A percentile compares a stretch with the other conserved stretches of the same genome.
Conservation (phyloP, 2,888 invertebrate species). For the Apeira syringaria region DNA sequence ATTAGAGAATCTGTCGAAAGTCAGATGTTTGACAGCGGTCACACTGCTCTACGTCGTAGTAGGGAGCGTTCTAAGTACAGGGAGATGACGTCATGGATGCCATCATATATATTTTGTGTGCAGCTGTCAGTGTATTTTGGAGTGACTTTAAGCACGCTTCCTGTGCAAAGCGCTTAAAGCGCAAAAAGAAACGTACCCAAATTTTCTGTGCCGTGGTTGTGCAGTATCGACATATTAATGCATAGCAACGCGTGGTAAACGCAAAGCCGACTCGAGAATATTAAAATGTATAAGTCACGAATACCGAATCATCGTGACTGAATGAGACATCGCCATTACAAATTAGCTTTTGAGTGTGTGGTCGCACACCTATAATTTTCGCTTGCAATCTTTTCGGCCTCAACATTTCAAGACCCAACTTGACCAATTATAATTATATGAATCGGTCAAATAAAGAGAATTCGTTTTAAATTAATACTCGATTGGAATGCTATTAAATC, state of each 20-base stretch:
- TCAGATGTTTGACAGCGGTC: too few relatives aligned
- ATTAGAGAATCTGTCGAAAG: too few relatives aligned
- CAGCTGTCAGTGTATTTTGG: too few relatives aligned
- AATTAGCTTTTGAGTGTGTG: conserved; percentile 41
- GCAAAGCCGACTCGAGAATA: conserved; percentile 53
- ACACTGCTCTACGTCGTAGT: too few relatives aligned
- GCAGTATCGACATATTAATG: conserved; percentile 68
- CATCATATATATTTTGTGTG: too few relatives aligned
- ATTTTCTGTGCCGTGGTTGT: conserved; percentile 16
- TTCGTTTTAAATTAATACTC: conserved; percentile 17
- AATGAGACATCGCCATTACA: conserved; percentile 39
- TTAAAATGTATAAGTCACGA: conserved; percentile 73
- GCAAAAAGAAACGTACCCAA: too few relatives aligned
- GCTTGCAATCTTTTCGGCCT: conserved; percentile 18
- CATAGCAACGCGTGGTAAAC: conserved; percentile 60
- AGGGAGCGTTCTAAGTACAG: too few relatives aligned
- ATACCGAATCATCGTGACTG: conserved; percentile 53
- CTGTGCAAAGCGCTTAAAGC: too few relatives aligned
- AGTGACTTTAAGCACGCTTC: too few relatives aligned
- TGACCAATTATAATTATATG: conserved; percentile 23
- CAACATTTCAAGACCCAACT: conserved; percentile 12
- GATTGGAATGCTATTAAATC: conserved; percentile 13
- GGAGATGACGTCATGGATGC: too few relatives aligned
- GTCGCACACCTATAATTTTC: conserved; percentile 32
- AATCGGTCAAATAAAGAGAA: conserved; percentile 15